Evolutionary conservation across 1,140 invertebrate genomes (phyloP).

Genomic region (Globodera rostochiensis): DNA sequence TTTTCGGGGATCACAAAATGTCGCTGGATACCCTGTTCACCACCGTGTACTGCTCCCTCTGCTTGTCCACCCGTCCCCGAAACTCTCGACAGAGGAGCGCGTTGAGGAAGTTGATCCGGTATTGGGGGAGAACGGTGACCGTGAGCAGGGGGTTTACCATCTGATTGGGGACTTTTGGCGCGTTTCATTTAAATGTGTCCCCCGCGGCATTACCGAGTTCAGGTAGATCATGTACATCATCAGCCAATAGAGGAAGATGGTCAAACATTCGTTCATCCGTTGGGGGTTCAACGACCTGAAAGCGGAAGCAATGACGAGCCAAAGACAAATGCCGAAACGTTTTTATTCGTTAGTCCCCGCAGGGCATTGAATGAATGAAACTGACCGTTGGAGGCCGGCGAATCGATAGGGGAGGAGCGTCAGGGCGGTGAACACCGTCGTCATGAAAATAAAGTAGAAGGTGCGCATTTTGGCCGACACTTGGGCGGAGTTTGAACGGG

Average conservation of each 20-base stretch:
- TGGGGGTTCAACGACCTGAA: conserved; percentile 43
- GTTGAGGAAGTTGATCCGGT: conserved; percentile 34
- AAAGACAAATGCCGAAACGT: too few species aligned
- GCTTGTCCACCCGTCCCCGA: conserved; percentile 7
- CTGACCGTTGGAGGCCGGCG: conserved; percentile 32
- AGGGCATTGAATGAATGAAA: not conserved
- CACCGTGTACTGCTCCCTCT: conserved; percentile 9
- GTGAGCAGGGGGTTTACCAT: conserved; percentile 51
- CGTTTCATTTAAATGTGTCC: not conserved
- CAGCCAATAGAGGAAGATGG: conserved; percentile 55
- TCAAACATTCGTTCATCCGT: conserved; percentile 37
- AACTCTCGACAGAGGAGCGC: not conserved
- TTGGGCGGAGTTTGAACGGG: conserved; percentile 46
- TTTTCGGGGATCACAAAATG: not conserved
- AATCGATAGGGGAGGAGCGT: conserved; percentile 53
- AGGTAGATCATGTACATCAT: conserved; percentile 55
- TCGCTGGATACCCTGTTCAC: conserved; percentile 9
- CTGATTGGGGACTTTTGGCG: not conserved
- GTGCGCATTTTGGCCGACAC: conserved; percentile 50
- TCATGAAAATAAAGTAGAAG: conserved; percentile 59
- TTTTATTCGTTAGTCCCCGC: too few species aligned
- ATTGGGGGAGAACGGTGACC: conserved; percentile 53
- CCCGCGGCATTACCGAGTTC: conserved; percentile 43
- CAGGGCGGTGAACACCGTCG: conserved; percentile 54
- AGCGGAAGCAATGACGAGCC: too few species aligned